These are phyloP conservation scores for Sylvilagus floridanus DNA, from an alignment of 2,797 vertebrate genomes.

Conservation along the genomic window DNA sequence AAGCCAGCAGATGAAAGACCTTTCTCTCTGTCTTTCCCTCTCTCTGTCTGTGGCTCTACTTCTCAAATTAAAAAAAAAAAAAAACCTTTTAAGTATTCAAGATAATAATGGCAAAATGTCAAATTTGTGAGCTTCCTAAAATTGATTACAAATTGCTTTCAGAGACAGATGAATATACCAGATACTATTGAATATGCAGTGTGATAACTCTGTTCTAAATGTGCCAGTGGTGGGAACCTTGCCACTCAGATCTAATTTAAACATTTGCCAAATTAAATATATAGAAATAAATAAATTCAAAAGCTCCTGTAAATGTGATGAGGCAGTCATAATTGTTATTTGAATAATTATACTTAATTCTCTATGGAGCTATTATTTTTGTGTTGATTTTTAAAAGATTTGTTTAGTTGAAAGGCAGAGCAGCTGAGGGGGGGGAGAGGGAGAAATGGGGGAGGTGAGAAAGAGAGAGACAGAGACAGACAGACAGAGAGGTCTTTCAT, in stretches of 20 bases:
- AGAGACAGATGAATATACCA: conserved; percentile 9
- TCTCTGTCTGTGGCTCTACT: too few relatives aligned
- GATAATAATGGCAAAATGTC: neutral
- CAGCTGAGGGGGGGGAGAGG: too few relatives aligned
- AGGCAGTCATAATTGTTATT: conserved; percentile 1
- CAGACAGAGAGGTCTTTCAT: neutral
- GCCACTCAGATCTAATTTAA: neutral
- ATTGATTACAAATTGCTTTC: neutral
- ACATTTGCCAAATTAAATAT: conserved; percentile 17
- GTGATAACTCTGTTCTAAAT: neutral
- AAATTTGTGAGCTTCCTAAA: conserved; percentile 14
- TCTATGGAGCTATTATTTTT: neutral
- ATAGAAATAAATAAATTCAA: neutral
- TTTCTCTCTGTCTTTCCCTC: too few relatives aligned
- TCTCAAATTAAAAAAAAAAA: too few relatives aligned
- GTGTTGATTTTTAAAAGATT: neutral
- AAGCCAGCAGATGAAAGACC: too few relatives aligned
- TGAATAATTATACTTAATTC: conserved; percentile 44
- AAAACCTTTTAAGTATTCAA: neutral
- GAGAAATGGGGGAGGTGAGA: too few relatives aligned
- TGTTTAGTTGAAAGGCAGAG: conserved; percentile 2
- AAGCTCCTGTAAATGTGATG: neutral
- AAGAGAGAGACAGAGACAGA: too few relatives aligned
- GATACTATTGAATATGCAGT: neutral
- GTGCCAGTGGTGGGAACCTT: neutral